A percentile compares a stretch with the other conserved stretches of the same genome.
Conservation (phyloP, 64 coral and sea anemone genomes). For the Dendronephthya gigantea region DNA sequence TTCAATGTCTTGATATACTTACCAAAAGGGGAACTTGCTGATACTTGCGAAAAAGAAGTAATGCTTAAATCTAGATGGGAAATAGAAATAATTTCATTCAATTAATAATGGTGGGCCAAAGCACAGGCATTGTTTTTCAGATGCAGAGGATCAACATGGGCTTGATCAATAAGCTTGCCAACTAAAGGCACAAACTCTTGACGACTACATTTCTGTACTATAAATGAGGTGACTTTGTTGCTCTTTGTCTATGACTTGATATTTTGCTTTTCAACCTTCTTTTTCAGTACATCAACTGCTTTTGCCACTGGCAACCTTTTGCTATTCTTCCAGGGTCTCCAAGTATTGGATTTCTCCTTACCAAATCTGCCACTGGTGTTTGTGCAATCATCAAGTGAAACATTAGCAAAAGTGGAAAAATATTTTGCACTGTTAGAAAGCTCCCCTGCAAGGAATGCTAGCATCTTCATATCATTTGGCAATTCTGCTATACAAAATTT, state of each 20-base stretch:
- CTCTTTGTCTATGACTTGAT: neutral
- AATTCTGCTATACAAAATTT: neutral
- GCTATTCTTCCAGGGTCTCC: neutral
- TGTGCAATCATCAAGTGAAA: neutral
- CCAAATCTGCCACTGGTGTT: neutral
- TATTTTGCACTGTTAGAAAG: neutral
- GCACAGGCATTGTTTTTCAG: neutral
- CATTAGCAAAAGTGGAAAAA: conserved; percentile 1
- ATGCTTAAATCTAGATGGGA: neutral
- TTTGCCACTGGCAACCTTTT: neutral
- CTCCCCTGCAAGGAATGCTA: neutral
- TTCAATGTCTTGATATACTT: neutral
- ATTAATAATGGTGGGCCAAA: neutral
- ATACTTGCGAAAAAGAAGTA: neutral
- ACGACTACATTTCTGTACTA: neutral
- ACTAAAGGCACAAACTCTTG: conserved; percentile 9
- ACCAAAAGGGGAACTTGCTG: neutral
- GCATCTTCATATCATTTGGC: neutral
- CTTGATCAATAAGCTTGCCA: neutral
- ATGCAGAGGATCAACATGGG: neutral
- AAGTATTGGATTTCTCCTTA: neutral
- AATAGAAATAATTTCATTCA: conserved; percentile 11
- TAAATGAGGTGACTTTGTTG: neutral
- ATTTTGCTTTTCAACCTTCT: neutral
- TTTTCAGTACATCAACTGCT: neutral